Evolutionary conservation across 2,888 invertebrate genomes (phyloP), one percentile per base, ranked within the genome.

Genomic region (Coelinius sp.): DNA sequence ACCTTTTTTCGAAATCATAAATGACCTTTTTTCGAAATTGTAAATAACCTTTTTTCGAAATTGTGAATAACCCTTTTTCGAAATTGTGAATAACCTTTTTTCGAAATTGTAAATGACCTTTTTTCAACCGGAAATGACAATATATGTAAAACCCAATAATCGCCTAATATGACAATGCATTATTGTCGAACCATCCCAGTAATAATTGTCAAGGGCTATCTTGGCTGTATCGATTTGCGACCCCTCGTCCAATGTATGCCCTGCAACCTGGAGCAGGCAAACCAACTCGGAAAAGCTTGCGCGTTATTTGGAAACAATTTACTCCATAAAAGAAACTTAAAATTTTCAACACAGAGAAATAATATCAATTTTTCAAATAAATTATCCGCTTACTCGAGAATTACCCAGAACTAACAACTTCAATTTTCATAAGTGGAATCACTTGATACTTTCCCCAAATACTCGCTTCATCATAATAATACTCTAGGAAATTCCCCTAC

Each of bases 161-260:
- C 35, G 17, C 31, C 12, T 59, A 14, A 59, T 14, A 31, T 59
- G 17, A 59, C 59, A 59, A 59, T 59, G 59, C 59, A 31, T 59
- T 56, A 59, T 59, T 59, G 35, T 59, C 59, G 35, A 31, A 17
- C 31, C 59, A 59, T 59, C 59, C 59, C 31, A 35, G 59, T 31
- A 31, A 59, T 59, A 31, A 59, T 59, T 31, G 59, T 59, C 59
- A 59, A 59, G 59, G 59, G 59, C 59, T 59, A 59, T 59, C 59
- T 59, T 31, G 59, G 59, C 59, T 59, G 20, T 59, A 59, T 59
- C 59, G 59, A 59, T 59, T 59, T 14, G 35, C 35, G 20, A 22
- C 59, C 59, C 59, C 59, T 59, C 31, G 59, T 20, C 59, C 59
- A 6, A 53, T 14, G 20, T 5, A 56, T 27, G 27, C 27, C 14